phyloP scores from a whole-genome alignment of 2,888 invertebrate genomes.

The Ochropacha duplaris region DNA sequence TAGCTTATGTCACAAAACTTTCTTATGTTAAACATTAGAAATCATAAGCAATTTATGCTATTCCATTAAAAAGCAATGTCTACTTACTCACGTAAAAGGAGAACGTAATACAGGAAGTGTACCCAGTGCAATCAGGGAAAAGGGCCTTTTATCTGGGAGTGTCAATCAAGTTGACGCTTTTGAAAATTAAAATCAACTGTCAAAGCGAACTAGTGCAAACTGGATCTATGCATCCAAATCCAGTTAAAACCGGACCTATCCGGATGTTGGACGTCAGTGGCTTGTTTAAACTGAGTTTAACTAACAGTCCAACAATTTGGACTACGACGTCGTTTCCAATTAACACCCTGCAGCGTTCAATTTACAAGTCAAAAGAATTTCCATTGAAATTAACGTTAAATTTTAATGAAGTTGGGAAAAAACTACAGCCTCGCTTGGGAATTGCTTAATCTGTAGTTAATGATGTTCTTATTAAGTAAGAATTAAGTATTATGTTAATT shows the following conservation, averaged over 20 bases:
- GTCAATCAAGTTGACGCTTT: conserved; percentile 25
- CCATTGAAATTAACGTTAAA: conserved; percentile 31
- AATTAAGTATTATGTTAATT: background rate
- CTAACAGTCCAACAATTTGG: conserved; percentile 27
- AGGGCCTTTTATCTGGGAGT: conserved; percentile 4
- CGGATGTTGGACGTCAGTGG: conserved; percentile 15
- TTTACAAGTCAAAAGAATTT: conserved; percentile 54
- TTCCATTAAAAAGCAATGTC: background rate
- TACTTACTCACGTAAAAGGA: background rate
- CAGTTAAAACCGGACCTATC: conserved; percentile 41
- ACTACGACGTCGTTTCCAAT: conserved; percentile 39
- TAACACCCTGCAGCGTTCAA: conserved; percentile 36
- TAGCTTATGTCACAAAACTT: no score
- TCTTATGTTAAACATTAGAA: no score
- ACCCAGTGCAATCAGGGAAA: background rate
- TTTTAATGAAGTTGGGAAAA: conserved; percentile 28
- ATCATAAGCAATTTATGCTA: no score
- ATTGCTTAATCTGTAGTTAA: background rate
- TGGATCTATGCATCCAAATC: conserved; percentile 43
- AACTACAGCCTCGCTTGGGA: conserved; percentile 8
- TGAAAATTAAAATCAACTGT: conserved; percentile 31
- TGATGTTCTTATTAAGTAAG: background rate
- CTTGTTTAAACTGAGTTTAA: conserved; percentile 29
- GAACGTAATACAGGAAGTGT: background rate
- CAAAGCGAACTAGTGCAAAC: conserved; percentile 39